phyloP scores from a whole-genome alignment of 2,113 vertebrate genomes.

The Mustela nigripes region DNA sequence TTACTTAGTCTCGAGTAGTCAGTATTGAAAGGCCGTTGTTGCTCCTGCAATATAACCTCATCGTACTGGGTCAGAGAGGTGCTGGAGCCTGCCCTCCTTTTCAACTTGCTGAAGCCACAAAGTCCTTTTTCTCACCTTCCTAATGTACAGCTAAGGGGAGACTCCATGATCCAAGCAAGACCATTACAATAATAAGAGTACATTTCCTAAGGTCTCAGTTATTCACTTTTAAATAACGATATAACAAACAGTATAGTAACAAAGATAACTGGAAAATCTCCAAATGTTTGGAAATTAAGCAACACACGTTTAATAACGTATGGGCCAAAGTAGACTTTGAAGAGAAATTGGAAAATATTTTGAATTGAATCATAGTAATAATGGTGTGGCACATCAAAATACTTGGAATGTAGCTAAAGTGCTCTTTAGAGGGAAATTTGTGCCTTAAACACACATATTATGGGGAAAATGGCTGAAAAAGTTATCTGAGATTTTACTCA shows the following conservation, averaged over 20 bases:
- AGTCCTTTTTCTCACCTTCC: not conserved
- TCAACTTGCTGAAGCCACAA: not conserved
- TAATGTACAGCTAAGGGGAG: not conserved
- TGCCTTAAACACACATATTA: not conserved
- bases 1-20: not conserved
- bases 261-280: not conserved
- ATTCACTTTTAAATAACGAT: not conserved
- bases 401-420: not conserved
- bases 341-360: slow-evolving; percentile 28
- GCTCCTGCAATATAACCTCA: not conserved
- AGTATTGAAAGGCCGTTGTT: not conserved
- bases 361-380: not conserved
- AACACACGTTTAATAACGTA: not conserved
- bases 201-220: not conserved
- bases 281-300: slow-evolving; percentile 37
- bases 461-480: slow-evolving; percentile 5
- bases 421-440: not conserved
- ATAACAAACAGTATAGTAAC: not conserved
- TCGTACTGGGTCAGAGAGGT: not conserved
- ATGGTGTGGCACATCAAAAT: not conserved
- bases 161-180: not conserved
- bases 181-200: not conserved
- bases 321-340: slow-evolving; percentile 17
- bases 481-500: slow-evolving; percentile 38
- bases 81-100: not conserved